Evolutionary conservation across 2,888 invertebrate species (phyloP).

Genomic region (Thymelicus acteon): DNA sequence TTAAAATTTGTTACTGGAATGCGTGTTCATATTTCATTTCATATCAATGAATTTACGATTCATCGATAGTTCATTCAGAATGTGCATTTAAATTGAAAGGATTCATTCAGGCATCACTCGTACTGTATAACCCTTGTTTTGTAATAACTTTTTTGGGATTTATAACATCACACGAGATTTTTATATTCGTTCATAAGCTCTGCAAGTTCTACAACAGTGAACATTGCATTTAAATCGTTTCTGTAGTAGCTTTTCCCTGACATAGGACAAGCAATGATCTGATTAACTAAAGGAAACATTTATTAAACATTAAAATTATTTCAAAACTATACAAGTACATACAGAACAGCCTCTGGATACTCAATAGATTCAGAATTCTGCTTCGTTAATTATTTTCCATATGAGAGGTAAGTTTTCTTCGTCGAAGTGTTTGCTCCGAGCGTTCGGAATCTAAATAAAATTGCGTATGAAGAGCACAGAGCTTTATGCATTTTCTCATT

Average conservation of each 20-base stretch:
- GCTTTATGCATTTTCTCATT: constrained; percentile 12
- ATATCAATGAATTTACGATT: neutral
- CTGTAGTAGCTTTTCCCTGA: too few relatives aligned
- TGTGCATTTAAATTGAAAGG: constrained; percentile 4
- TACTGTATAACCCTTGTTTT: neutral
- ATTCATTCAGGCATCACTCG: neutral
- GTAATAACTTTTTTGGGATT: neutral
- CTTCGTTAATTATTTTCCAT: neutral
- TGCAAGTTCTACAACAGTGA: too few relatives aligned
- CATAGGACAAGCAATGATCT: too few relatives aligned
- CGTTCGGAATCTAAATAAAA: constrained; percentile 14
- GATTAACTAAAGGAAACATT: too few relatives aligned
- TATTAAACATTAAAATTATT: too few relatives aligned
- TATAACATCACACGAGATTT: neutral
- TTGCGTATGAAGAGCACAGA: constrained; percentile 5
- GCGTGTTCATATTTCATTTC: neutral
- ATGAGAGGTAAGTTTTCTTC: neutral
- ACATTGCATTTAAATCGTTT: too few relatives aligned
- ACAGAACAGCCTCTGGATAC: too few relatives aligned
- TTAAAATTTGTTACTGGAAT: neutral
- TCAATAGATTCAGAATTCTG: neutral
- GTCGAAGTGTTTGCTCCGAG: constrained; percentile 6
- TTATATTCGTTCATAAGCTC: too few relatives aligned
- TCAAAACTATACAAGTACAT: too few relatives aligned
- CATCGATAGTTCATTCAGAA: neutral